A percentile compares a stretch with the other conserved stretches of the same genome.
These are phyloP conservation scores for Etheostoma spectabile DNA, from an alignment of 2,113 vertebrate species.

Conservation along the genomic window DNA sequence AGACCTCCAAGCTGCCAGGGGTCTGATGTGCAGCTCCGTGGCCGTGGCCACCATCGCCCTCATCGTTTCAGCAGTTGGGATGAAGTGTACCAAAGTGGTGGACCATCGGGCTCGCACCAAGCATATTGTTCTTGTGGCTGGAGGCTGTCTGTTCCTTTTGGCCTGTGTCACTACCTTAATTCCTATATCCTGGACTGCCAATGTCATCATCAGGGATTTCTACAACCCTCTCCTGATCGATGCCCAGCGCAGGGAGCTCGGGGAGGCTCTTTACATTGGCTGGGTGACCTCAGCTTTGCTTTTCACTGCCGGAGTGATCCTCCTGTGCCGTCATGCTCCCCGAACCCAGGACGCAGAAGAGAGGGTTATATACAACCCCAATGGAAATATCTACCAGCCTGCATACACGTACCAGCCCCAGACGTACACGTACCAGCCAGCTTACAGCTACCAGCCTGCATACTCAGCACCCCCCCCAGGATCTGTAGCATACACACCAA, in stretches of 20 bases:
- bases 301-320: slow-evolving; percentile 83
- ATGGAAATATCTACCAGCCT: slow-evolving; percentile 67
- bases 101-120: slow-evolving; percentile 80
- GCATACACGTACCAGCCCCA: slow-evolving; percentile 74
- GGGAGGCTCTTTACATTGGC: slow-evolving; percentile 87
- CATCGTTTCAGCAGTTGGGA: slow-evolving; percentile 83
- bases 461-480: slow-evolving; percentile 75
- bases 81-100: slow-evolving; percentile 85
- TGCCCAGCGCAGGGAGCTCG: slow-evolving; percentile 85
- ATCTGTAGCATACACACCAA: slow-evolving; percentile 74
- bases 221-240: slow-evolving; percentile 86
- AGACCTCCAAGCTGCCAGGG: slow-evolving; percentile 87
- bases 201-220: slow-evolving; percentile 84
- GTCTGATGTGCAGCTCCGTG: slow-evolving; percentile 88
- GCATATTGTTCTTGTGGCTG: slow-evolving; percentile 81
- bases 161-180: slow-evolving; percentile 81
- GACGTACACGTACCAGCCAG: slow-evolving; percentile 74
- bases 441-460: slow-evolving; percentile 71
- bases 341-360: slow-evolving; percentile 72
- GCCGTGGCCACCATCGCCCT: slow-evolving; percentile 82
- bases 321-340: slow-evolving; percentile 85
- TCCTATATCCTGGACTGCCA: slow-evolving; percentile 85
- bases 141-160: slow-evolving; percentile 83
- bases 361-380: slow-evolving; percentile 56
- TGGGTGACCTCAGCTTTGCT: slow-evolving; percentile 84